Evolutionary conservation across 2,888 invertebrate species (phyloP).

Genomic region (Chrysolina oricalcia): DNA sequence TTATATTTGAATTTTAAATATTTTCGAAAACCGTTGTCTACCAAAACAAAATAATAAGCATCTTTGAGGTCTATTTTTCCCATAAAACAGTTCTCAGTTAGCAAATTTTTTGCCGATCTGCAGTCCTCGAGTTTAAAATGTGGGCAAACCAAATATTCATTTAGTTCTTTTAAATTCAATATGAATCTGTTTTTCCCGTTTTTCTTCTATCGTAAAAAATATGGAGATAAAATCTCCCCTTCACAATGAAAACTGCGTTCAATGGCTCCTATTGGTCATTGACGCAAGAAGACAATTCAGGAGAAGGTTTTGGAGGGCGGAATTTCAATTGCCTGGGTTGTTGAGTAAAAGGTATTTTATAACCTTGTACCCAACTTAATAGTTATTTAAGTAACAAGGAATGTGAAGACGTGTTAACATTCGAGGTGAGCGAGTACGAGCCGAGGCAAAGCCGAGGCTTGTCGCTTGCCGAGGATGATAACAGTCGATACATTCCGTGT

Average conservation of each 20-base stretch:
- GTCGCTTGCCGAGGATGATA: too few relatives aligned
- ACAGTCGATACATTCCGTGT: too few relatives aligned
- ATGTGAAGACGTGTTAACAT: too few relatives aligned
- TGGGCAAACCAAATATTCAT: conserved; percentile 3
- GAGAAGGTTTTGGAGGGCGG: neutral
- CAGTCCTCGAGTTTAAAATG: conserved; percentile 3
- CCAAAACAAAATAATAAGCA: neutral
- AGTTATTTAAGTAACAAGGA: too few relatives aligned
- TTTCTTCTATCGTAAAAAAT: neutral
- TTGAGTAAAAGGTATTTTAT: neutral
- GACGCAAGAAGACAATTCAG: neutral
- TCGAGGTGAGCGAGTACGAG: too few relatives aligned
- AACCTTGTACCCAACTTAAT: neutral
- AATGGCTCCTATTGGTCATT: neutral
- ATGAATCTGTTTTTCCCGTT: neutral
- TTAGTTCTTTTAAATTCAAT: conserved; percentile 15
- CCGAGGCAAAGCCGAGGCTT: too few relatives aligned
- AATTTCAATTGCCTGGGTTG: neutral
- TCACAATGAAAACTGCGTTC: neutral
- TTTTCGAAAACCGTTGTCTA: conserved; percentile 2
- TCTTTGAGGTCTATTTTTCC: conserved; percentile 21
- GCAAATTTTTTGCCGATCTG: neutral
- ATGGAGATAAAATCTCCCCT: neutral
- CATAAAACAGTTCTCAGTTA: neutral
- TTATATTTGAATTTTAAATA: neutral